Percentiles rank a stretch among this genome's conserved stretches.
phyloP scores from a whole-genome alignment of 2,888 invertebrate genomes.

The Saturnia japonica region DNA sequence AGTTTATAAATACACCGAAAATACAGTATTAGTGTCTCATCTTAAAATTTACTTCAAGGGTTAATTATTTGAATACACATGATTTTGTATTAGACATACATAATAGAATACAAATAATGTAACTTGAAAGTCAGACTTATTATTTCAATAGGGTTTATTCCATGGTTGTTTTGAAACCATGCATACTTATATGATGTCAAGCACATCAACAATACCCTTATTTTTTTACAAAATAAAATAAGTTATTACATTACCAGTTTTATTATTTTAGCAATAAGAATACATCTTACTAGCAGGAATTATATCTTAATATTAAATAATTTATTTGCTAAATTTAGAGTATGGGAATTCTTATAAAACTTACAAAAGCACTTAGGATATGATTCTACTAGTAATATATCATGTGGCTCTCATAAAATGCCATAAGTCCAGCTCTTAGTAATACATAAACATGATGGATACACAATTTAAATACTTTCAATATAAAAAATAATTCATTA shows the following conservation, averaged over 20 bases:
- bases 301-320: slow-evolving; percentile 71
- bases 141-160: neutral
- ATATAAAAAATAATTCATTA: slow-evolving; percentile 77
- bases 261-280: slow-evolving; percentile 73
- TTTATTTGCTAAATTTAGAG: slow-evolving; percentile 70
- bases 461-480: slow-evolving; percentile 67
- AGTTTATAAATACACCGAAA: neutral
- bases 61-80: neutral
- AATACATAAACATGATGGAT: slow-evolving; percentile 59
- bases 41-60: neutral
- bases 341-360: slow-evolving; percentile 61
- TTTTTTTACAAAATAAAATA: neutral
- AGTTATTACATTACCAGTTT: slow-evolving; percentile 37
- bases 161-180: neutral
- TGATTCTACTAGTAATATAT: slow-evolving; percentile 33
- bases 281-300: slow-evolving; percentile 66
- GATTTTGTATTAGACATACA: neutral
- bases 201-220: neutral
- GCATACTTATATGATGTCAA: neutral
- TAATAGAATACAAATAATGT: neutral
- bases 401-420: slow-evolving; percentile 30
- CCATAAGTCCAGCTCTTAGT: slow-evolving; percentile 46
- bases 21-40: neutral
- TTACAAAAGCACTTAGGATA: slow-evolving; percentile 42
- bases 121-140: neutral